Evolutionary conservation across 92 coral and sea anemone species (phyloP), one percentile per base, ranked within the genome.

Genomic region (Galaxea fascicularis): DNA sequence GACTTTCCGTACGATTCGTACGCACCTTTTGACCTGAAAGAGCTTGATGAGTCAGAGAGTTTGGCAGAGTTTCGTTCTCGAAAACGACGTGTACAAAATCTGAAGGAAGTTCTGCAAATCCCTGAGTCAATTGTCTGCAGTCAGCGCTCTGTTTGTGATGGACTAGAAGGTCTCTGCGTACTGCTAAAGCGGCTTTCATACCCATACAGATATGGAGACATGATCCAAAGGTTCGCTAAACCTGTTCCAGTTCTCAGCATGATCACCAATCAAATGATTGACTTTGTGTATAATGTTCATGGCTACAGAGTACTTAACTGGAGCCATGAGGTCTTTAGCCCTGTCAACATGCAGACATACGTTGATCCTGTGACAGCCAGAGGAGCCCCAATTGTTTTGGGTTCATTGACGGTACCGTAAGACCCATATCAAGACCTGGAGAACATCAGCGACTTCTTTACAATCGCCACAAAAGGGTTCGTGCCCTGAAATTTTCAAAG

Each of bases 151-250:
- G n/a, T n/a, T n/a, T n/a, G n/a, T n/a, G n/a, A n/a, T n/a, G n/a
- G n/a, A n/a, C n/a, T n/a, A n/a, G n/a, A n/a, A n/a, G n/a, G n/a
- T n/a, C n/a, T n/a, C n/a, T n/a, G n/a, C n/a, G n/a, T n/a, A n/a
- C n/a, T n/a, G n/a, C n/a, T n/a, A n/a, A n/a, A n/a, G n/a, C n/a
- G n/a, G n/a, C n/a, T n/a, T 71, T 46, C 80, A 20, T 75, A 75
- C 58, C 80, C 80, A n/a, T 75, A 69, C 60, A 75, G 80, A 53
- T 75, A 75, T 53, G 80, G 80, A 24, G 80, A 75, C 30, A 75
- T 75, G 80, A 75, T 75, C n/a, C 68, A 30, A 71, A 7, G 80
- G 47, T 75, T 75, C 21, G 80, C 80, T 11, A 78, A 78, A 60
- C 83, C 83, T 16, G 75, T 78, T 39, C 83, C 83, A 56, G 83